phyloP scores from a whole-genome alignment of 1,140 invertebrate species.

The Oedothorax gibbosus region DNA sequence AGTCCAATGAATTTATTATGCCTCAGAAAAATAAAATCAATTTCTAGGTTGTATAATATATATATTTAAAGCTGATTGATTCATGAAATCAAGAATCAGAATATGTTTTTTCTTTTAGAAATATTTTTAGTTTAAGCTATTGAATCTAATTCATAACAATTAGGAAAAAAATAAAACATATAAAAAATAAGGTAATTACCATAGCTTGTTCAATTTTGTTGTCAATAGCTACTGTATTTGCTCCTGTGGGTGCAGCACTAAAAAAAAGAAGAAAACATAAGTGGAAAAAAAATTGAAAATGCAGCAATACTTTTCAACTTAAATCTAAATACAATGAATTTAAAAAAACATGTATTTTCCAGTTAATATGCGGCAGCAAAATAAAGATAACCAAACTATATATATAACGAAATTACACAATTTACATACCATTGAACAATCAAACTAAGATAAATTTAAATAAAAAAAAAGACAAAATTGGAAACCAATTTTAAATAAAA shows the following conservation, averaged over 20 bases:
- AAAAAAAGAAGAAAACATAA: slow-evolving; percentile 19
- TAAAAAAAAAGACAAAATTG: neutral
- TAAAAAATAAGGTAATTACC: slow-evolving; percentile 70
- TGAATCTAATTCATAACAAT: no score
- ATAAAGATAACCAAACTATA: neutral
- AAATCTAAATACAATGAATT: neutral
- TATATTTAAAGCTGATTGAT: no score
- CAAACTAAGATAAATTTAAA: no score
- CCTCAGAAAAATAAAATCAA: no score
- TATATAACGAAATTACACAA: neutral
- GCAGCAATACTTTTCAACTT: neutral
- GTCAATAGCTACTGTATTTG: slow-evolving; percentile 86
- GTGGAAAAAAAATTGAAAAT: neutral
- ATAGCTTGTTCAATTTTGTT: slow-evolving; percentile 99
- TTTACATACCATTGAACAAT: neutral
- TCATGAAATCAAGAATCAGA: no score
- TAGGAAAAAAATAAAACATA: no score
- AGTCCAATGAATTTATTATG: no score
- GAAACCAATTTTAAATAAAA: neutral
- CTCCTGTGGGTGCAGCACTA: slow-evolving; percentile 55
- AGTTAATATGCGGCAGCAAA: neutral
- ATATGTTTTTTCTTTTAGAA: no score
- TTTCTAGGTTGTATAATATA: no score
- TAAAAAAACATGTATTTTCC: neutral
- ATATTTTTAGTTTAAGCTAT: no score